Evolutionary conservation across 2,888 invertebrate species (phyloP).

Genomic region (Erebia palarica): DNA sequence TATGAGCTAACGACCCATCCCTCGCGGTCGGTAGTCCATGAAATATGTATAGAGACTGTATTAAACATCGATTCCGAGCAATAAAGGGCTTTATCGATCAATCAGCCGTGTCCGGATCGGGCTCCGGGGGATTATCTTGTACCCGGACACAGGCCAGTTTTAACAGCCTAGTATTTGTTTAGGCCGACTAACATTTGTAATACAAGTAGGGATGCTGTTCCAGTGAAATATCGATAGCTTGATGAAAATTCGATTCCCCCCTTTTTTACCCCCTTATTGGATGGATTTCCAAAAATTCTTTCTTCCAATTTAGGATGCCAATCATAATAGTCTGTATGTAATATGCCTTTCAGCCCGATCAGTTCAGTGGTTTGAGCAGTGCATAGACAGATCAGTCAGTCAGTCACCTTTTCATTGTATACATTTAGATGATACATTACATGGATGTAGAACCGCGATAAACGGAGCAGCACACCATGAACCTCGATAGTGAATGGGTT

Average conservation of each 20-base stretch:
- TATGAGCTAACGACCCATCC: slow-evolving; percentile 5
- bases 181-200: neutral
- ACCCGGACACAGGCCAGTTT: neutral
- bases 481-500: too few relatives aligned
- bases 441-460: too few relatives aligned
- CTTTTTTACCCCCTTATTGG: too few relatives aligned
- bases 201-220: neutral
- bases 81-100: slow-evolving; percentile 21
- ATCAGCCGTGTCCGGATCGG: slow-evolving; percentile 17
- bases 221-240: neutral
- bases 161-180: slow-evolving; percentile 11
- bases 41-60: slow-evolving; percentile 13
- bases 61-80: slow-evolving; percentile 14
- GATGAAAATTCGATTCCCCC: neutral
- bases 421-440: too few relatives aligned
- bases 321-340: too few relatives aligned
- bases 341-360: too few relatives aligned
- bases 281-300: too few relatives aligned
- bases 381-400: too few relatives aligned
- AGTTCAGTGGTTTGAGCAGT: too few relatives aligned
- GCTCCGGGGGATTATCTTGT: neutral
- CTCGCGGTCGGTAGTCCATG: slow-evolving; percentile 6
- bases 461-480: too few relatives aligned
- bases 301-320: too few relatives aligned
- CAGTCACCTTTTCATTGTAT: too few relatives aligned